Conservation (phyloP, 1,140 invertebrate genomes). For the Platyura marginata region DNA sequence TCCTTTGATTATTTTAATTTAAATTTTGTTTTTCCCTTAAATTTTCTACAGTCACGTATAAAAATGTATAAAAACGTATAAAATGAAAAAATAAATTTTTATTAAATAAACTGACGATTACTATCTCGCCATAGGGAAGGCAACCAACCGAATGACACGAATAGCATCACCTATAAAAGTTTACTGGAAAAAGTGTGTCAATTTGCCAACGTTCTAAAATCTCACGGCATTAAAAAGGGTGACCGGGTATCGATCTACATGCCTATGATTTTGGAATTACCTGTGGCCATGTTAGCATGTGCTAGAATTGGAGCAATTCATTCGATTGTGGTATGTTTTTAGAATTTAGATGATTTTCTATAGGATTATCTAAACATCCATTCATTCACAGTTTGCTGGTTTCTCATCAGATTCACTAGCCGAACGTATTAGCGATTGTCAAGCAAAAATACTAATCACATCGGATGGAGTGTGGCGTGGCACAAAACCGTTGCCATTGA, state of each 20-base stretch:
- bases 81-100: too few relatives aligned
- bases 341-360: too few relatives aligned
- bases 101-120: too few relatives aligned
- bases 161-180: conserved; percentile 73
- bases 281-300: conserved; percentile 90
- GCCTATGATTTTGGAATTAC: conserved; percentile 94
- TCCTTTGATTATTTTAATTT: too few relatives aligned
- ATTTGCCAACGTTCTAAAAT: conserved; percentile 86
- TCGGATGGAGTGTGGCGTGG: conserved; percentile 86
- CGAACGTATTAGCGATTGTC: conserved; percentile 77
- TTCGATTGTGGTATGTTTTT: conserved; percentile 69
- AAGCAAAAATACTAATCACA: conserved; percentile 70
- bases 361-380: too few relatives aligned
- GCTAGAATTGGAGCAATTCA: conserved; percentile 90
- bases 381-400: conserved; percentile 72
- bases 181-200: conserved; percentile 77
- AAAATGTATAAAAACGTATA: too few relatives aligned
- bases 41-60: too few relatives aligned
- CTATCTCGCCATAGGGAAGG: too few relatives aligned
- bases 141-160: conserved; percentile 81
- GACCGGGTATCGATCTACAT: conserved; percentile 93
- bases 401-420: conserved; percentile 87
- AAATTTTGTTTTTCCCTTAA: too few relatives aligned
- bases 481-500: conserved; percentile 68
- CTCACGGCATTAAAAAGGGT: conserved; percentile 68